A percentile compares a stretch with the other conserved stretches of the same genome.
These are phyloP conservation scores for Xerus inauris DNA, from an alignment of 2,113 vertebrate genomes.

Conservation along the genomic window DNA sequence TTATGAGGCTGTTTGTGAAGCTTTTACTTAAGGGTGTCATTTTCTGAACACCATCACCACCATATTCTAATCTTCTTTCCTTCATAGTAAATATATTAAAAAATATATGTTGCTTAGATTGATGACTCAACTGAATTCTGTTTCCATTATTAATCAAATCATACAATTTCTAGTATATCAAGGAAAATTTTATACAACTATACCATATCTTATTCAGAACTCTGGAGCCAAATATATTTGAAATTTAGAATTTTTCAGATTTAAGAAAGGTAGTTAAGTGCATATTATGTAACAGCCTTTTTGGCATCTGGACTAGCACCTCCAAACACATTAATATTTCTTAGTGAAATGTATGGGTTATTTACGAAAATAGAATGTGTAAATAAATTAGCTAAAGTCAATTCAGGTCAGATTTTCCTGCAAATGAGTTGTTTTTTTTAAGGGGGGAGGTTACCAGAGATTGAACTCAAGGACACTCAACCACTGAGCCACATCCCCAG, in stretches of 20 bases:
- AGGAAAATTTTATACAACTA: not conserved
- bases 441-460: too few relatives aligned
- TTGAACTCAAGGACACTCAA: too few relatives aligned
- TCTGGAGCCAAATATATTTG: not conserved
- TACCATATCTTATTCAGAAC: not conserved
- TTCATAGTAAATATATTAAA: not conserved
- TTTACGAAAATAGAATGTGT: not conserved
- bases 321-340: not conserved
- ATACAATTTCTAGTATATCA: conserved; percentile 7
- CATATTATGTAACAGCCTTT: not conserved
- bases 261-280: conserved; percentile 10
- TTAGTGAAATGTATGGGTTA: conserved; percentile 25
- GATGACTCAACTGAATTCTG: not conserved
- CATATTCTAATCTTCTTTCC: not conserved
- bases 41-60: not conserved
- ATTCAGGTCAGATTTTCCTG: conserved; percentile 24
- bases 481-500: too few relatives aligned
- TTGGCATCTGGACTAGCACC: not conserved
- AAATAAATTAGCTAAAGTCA: not conserved
- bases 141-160: not conserved
- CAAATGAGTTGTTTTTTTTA: conserved; percentile 4
- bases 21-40: not conserved
- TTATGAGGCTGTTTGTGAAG: not conserved
- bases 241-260: conserved; percentile 24
- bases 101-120: not conserved